Base-by-base conservation (phyloP, 2,797 vertebrate species). In the Gadopsis bispinosus region DNA sequence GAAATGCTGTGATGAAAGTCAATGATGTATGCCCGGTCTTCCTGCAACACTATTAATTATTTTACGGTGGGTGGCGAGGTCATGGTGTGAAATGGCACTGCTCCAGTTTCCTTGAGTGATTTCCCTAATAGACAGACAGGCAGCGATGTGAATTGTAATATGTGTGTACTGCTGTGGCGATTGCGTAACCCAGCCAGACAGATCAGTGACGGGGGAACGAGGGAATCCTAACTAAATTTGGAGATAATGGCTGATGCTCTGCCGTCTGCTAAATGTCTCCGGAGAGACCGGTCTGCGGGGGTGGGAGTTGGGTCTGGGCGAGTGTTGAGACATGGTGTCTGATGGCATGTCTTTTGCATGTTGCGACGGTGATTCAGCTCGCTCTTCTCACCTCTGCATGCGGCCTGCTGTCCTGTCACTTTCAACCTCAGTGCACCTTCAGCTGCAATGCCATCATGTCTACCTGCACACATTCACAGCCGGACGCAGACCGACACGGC, bases 361-460 rank as follows among this genome's bases (percentile, higher is more conserved):
- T 91, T 88, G 91, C 87, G 94, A 91, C 88, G 81, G 85, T 85
- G 83, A 94, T 92, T 93, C 85, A 84, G 69, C 80, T 72, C 69
- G 84, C 84, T 90, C 69, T 94, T 95, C 94, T 93, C 87, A 83
- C 74, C 90, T 93, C 63, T 83, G 64, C 83, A 39, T 77, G 73
- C 56, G 80, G 85, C 83, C 92, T 66, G 72, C 56, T 73, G 75
- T 69, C 53, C 59, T 31, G 19, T 72, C 66, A 41, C 68, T 67
- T 74, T 47, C 64, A 54, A 53, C 75, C 69, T 63, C 19, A 9
- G 35, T 14, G 31, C 45, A 63, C 58, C 58, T 75, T 48, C 29
- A 62, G 65, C 77, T 47, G 70, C 41, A n/a, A 37, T 13, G 1
- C 50, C 65, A 29, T 77, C 65, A 51, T n/a, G 61, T 70, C 76